These are phyloP conservation scores for Holocentrus rufus DNA, from an alignment of 2,797 vertebrate species.

Conservation along the genomic window DNA sequence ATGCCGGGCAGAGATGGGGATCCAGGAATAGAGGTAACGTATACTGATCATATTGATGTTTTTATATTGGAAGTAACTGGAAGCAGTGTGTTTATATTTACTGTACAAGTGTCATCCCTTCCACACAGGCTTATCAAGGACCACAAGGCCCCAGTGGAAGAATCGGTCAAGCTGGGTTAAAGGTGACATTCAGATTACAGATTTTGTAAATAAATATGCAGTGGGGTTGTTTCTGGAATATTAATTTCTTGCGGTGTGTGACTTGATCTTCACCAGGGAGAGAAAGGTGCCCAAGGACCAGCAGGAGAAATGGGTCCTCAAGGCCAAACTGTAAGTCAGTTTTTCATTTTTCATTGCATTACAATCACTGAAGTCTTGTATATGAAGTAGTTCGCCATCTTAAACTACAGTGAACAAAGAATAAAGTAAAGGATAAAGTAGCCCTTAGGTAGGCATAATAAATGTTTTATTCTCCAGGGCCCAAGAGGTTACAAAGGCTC, in stretches of 20 bases:
- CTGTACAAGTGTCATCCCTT: constrained; percentile 9
- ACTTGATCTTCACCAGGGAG: constrained; percentile 78
- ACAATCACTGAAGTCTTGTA: constrained; percentile 26
- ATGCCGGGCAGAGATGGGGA: constrained; percentile 83
- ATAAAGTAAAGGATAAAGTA: constrained; percentile 68
- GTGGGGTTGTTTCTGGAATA: constrained; percentile 41
- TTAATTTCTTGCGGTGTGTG: constrained; percentile 41
- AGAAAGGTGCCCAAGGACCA: constrained; percentile 80
- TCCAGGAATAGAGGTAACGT: constrained; percentile 82
- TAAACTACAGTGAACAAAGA: constrained; percentile 47
- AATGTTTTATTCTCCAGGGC: constrained; percentile 78
- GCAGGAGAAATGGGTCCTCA: constrained; percentile 84
- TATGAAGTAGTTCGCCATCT: constrained; percentile 66
- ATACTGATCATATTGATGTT: constrained; percentile 6
- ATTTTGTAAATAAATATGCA: constrained; percentile 30
- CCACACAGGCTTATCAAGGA: constrained; percentile 85
- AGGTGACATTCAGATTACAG: constrained; percentile 68
- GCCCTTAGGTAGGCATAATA: constrained; percentile 69
- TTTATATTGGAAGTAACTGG: background rate
- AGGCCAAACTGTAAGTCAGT: constrained; percentile 82
- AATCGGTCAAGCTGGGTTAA: constrained; percentile 73
- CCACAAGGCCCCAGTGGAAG: constrained; percentile 80
- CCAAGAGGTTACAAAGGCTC: constrained; percentile 82
- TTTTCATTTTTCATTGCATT: constrained; percentile 48
- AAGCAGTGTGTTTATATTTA: constrained; percentile 2